Base-by-base conservation (phyloP, 2,797 vertebrate species). In the Chelonia mydas region DNA sequence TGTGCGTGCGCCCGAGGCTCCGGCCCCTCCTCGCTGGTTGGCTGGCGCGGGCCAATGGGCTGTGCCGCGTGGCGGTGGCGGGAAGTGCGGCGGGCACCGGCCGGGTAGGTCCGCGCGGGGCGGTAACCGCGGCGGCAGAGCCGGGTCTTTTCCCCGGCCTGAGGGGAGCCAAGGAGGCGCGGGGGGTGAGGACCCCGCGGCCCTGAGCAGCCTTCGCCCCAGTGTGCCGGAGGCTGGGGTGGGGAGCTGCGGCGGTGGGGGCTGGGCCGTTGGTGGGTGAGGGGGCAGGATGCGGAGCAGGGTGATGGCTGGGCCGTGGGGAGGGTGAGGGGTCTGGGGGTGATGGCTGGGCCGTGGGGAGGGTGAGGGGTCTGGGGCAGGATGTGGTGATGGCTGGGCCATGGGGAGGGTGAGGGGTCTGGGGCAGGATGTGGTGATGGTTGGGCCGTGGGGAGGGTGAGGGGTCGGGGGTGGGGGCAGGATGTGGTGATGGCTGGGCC, bases 61-160 rank as follows among this genome's bases (percentile, higher is more conserved):
- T 85, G 80, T 47, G 65, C 5, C 5, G n/a, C n/a, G 19, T 7
- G 65, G 65, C 65, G 19, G 80, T 6, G 95, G 95, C 95, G 95
- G 91, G 95, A 95, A 92, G 72, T 90, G 31, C 23, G 54, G 57
- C 81, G 87, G 68, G n/a, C 9, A 19, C 2, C 15, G 61, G 15
- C 13, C 33, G 61, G n/a, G n/a, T 37, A 59, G 27, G 57, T 15
- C 57, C 7, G 61, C 61, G 31, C 7, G 61, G 4, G 61, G 25
- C 16, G 13, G 27, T 31, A 31, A 31, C 57, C 13, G 57, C 28
- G 28, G 57, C 53, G 53, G 53, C 53, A 68, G 50, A 45, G 72
- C 13, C 2, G 51, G 9, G 17, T 37, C 19, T 1, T 33, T 3
- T 27, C 33, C 50, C 31, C n/a, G 53, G 17, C 3, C 0, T 11